phyloP scores from a whole-genome alignment of 2,888 invertebrate genomes.

The Tuta absoluta region DNA sequence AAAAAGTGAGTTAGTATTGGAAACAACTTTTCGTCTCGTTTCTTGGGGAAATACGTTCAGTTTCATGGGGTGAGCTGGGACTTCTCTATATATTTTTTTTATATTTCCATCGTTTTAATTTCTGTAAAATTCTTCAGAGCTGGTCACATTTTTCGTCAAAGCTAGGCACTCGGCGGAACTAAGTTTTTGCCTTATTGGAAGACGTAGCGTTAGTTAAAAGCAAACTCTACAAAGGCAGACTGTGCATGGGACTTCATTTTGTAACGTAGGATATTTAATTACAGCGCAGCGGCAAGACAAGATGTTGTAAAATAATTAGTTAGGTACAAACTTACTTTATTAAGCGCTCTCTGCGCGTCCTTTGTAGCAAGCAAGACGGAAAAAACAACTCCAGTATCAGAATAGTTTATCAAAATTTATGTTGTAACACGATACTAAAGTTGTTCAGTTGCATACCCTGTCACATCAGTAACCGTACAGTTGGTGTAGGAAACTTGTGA shows the following conservation, averaged over 20 bases:
- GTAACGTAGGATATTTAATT: constrained; percentile 5
- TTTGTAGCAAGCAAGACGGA: neutral
- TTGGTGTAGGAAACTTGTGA: too few species aligned
- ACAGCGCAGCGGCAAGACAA: neutral
- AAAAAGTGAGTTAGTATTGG: too few species aligned
- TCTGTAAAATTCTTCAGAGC: neutral
- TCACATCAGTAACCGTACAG: too few species aligned
- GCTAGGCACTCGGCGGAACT: neutral
- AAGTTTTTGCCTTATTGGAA: constrained; percentile 10
- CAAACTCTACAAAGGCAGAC: constrained; percentile 11
- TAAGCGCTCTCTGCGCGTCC: neutral
- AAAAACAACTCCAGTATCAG: too few species aligned
- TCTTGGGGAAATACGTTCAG: too few species aligned
- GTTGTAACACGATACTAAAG: too few species aligned
- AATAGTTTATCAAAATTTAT: too few species aligned
- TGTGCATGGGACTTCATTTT: neutral
- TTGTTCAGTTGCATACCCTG: too few species aligned
- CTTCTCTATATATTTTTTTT: neutral
- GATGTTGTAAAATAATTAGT: constrained; percentile 16
- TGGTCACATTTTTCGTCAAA: neutral
- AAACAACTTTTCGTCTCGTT: too few species aligned
- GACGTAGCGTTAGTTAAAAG: constrained; percentile 8
- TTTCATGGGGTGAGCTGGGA: too few species aligned
- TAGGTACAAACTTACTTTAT: constrained; percentile 11
- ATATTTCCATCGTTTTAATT: neutral